Base-by-base conservation (phyloP, 1,140 invertebrate genomes). In the Papilio polytes region DNA sequence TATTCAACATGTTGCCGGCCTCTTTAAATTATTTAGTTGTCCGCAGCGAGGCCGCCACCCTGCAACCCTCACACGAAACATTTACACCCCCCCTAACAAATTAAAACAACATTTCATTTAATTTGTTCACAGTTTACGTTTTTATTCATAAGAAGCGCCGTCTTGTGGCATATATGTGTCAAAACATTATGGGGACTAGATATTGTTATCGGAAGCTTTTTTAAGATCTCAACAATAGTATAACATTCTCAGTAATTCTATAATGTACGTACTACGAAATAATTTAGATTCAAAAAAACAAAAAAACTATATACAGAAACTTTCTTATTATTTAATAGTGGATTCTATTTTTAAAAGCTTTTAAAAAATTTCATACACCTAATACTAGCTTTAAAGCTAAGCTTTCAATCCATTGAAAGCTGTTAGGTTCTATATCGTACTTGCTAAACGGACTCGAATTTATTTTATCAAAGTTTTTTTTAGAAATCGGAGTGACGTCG, bases 21-120 rank as follows among this genome's bases (percentile, higher is more conserved):
- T 70, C 63, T 70, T 31, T 70, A 70, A 70, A 70, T 70, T 70
- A 70, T 70, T 70, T 70, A 70, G 63, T 70, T 70, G 63, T 70
- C 63, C 63, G 63, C 63, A 70, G 22, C 26, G 26, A 70, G 63
- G 63, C 63, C 26, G 26, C 63, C 63, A 12, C 22, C 26, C 26
- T 7, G 0, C 26, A 2, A 12, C 26, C 63, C 12, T 26, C 26
- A 13, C 63, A 36, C 26, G 63, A 70, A 70, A 70, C 26, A 70
- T 70, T 31, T 70, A 31, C 63, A 70, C 22, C 13, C 63, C 63
- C 26, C 63, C n/a, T 15, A 26, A 56, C 22, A 31, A 70, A 70
- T 70, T 70, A 70, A 70, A 70, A 70, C 15, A 31, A 31, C 12
- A 22, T 13, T 70, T 63, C 0, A 31, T 70, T 70, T 36, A 31